Evolutionary conservation across 1,140 invertebrate species (phyloP).

Genomic region (Bicyclus anynana): DNA sequence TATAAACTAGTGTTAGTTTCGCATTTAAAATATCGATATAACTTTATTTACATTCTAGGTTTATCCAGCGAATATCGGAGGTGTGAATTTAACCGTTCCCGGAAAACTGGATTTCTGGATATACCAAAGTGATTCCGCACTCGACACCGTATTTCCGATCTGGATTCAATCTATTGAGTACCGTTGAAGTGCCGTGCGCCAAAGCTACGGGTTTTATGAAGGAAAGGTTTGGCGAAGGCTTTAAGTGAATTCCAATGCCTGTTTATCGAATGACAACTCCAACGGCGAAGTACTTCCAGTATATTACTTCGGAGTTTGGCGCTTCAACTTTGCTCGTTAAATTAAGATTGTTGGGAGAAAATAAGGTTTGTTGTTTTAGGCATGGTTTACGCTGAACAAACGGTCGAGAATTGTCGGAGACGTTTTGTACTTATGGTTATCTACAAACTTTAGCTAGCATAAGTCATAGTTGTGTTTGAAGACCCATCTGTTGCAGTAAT

Average conservation of each 20-base stretch:
- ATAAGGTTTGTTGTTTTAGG: neutral
- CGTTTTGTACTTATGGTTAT: too few relatives aligned
- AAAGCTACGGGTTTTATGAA: constrained; percentile 11
- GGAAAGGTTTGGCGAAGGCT: constrained; percentile 9
- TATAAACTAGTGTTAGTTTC: too few relatives aligned
- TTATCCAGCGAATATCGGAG: neutral
- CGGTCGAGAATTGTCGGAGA: too few relatives aligned
- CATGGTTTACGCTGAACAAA: too few relatives aligned
- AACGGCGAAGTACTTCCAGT: neutral
- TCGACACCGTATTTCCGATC: constrained; percentile 33
- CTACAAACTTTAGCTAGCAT: too few relatives aligned
- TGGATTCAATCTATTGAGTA: constrained; percentile 17
- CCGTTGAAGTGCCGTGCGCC: constrained; percentile 15
- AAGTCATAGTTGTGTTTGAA: too few relatives aligned
- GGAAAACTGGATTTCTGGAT: neutral
- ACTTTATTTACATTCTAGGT: too few relatives aligned
- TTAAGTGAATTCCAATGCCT: constrained; percentile 8
- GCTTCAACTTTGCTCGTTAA: neutral
- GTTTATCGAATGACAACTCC: constrained; percentile 1
- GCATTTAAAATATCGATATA: too few relatives aligned
- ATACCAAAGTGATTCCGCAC: constrained; percentile 4
- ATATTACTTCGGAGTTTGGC: constrained; percentile 1
- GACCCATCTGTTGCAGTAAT: too few relatives aligned
- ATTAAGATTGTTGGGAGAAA: neutral
- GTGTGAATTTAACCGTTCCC: neutral